phyloP scores from a whole-genome alignment of 2,113 vertebrate genomes.

The Sorex araneus region DNA sequence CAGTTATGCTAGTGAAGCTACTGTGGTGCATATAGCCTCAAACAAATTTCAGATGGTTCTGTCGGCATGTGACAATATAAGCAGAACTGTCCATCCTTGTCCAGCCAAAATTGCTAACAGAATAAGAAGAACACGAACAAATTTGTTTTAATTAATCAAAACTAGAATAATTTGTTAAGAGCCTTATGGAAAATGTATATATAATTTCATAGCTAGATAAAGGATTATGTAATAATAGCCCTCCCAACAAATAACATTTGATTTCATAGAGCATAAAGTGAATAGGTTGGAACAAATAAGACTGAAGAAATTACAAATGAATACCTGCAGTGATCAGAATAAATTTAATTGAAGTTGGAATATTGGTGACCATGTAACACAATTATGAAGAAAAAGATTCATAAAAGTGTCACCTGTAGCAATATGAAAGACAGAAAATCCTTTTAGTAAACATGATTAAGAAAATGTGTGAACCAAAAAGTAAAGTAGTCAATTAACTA shows the following conservation, averaged over 20 bases:
- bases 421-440: neutral
- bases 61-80: neutral
- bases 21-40: neutral
- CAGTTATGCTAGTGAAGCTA: neutral
- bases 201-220: neutral
- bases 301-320: neutral
- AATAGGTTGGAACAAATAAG: neutral
- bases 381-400: neutral
- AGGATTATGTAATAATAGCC: neutral
- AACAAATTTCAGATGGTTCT: neutral
- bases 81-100: neutral
- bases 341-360: neutral
- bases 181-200: neutral
- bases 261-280: neutral
- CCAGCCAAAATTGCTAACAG: neutral
- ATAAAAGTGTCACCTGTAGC: neutral
- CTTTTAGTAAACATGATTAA: neutral
- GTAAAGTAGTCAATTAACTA: neutral
- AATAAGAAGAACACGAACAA: neutral
- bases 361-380: neutral
- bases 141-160: neutral
- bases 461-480: neutral
- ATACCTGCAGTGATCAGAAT: neutral
- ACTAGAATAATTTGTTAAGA: neutral
- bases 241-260: neutral